Evolutionary conservation across 2,797 vertebrate species (phyloP).

Genomic region (Syndactyla subalaris): DNA sequence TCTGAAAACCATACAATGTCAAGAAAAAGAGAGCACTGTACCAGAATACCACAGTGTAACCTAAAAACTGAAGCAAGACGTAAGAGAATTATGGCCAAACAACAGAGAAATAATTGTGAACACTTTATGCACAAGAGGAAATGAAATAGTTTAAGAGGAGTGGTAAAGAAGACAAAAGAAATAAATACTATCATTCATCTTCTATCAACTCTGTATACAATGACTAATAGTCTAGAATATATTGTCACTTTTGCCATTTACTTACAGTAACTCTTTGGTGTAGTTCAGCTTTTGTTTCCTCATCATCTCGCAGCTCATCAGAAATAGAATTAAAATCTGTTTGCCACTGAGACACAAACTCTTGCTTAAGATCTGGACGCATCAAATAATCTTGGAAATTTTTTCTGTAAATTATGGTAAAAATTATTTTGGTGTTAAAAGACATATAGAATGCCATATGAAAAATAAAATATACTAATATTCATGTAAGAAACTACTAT

Average conservation of each 20-base stretch:
- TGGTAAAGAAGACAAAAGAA: neutral
- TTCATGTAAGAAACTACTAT: neutral
- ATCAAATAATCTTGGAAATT: conserved; percentile 81
- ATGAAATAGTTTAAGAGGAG: neutral
- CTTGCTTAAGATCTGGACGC: conserved; percentile 88
- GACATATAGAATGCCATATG: neutral
- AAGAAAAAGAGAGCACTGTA: neutral
- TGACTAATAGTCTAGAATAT: neutral
- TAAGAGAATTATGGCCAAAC: neutral
- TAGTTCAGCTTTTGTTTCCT: conserved; percentile 90
- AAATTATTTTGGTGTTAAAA: neutral
- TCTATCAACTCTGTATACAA: neutral
- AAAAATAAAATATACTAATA: neutral
- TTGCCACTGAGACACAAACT: conserved; percentile 90
- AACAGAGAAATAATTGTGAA: neutral
- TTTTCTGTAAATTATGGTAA: conserved; percentile 55
- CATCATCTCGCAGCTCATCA: conserved; percentile 86
- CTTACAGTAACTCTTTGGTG: conserved; percentile 90
- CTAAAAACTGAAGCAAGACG: neutral
- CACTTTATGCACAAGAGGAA: neutral
- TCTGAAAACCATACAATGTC: neutral
- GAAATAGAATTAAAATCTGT: conserved; percentile 85
- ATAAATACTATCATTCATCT: neutral
- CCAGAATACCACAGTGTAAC: neutral
- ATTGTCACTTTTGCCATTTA: neutral